phyloP scores from a whole-genome alignment of 2,797 vertebrate species.

The Phrynocephalus guinanensis region DNA sequence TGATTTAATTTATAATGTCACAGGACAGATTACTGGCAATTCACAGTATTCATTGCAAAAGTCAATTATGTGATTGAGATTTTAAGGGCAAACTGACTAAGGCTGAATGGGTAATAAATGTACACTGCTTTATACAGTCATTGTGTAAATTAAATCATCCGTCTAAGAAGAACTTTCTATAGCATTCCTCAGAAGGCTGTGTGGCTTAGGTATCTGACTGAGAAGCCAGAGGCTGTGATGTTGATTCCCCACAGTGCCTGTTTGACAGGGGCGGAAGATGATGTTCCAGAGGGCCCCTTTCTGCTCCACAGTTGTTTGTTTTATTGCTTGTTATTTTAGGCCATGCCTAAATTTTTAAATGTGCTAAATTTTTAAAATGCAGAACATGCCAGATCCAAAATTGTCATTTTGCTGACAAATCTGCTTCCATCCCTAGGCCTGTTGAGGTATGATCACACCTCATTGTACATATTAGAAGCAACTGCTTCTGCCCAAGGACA shows the following conservation, averaged over 20 bases:
- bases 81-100: not conserved
- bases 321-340: too few relatives aligned
- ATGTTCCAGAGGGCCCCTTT: too few relatives aligned
- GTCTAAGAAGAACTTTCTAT: not conserved
- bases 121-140: not conserved
- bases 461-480: not conserved
- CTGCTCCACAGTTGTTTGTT: too few relatives aligned
- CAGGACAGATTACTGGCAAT: constrained; percentile 52
- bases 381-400: too few relatives aligned
- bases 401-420: too few relatives aligned
- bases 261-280: too few relatives aligned
- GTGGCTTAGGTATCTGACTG: not conserved
- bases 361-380: too few relatives aligned
- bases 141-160: too few relatives aligned
- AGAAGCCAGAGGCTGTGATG: too few relatives aligned
- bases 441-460: not conserved
- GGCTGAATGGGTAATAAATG: not conserved
- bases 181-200: not conserved
- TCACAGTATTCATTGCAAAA: constrained; percentile 40
- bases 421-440: too few relatives aligned
- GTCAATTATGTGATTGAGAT: not conserved
- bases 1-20: constrained; percentile 31
- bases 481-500: not conserved
- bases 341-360: too few relatives aligned
- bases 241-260: too few relatives aligned